phyloP scores from a whole-genome alignment of 2,888 invertebrate species.

The Nysson spinosus region DNA sequence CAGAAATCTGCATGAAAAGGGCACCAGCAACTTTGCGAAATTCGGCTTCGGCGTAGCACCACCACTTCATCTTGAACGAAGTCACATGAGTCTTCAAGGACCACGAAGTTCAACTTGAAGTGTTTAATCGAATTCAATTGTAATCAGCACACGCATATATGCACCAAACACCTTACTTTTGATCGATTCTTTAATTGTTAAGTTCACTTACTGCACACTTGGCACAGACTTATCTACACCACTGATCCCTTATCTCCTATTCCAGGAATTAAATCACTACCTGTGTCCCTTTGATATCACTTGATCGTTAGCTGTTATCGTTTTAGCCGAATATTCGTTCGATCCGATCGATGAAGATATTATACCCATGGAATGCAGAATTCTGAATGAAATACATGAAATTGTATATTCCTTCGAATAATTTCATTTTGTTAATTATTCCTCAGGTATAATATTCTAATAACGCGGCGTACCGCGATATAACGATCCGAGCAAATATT shows the following conservation, averaged over 20 bases:
- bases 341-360: too few relatives aligned
- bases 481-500: conserved; percentile 16
- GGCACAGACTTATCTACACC: conserved; percentile 8
- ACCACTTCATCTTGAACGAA: conserved; percentile 47
- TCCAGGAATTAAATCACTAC: background rate
- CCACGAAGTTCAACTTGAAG: conserved; percentile 51
- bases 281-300: too few relatives aligned
- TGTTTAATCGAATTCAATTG: conserved; percentile 50
- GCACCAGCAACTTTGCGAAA: conserved; percentile 53
- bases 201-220: conserved; percentile 22
- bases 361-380: too few relatives aligned
- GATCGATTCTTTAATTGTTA: conserved; percentile 3
- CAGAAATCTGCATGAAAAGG: conserved; percentile 53
- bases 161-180: conserved; percentile 52
- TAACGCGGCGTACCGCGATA: background rate
- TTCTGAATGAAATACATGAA: background rate
- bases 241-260: background rate
- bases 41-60: conserved; percentile 57
- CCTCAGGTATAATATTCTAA: conserved; percentile 11
- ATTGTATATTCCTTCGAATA: too few relatives aligned
- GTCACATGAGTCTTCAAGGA: conserved; percentile 36
- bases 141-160: conserved; percentile 61
- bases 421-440: conserved; percentile 13
- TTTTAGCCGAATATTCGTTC: too few relatives aligned
- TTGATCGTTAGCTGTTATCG: too few relatives aligned